Percentiles rank a stretch among this genome's conserved stretches.
phyloP scores from a whole-genome alignment of 2,888 invertebrate genomes.

The Tupiocoris notatus region DNA sequence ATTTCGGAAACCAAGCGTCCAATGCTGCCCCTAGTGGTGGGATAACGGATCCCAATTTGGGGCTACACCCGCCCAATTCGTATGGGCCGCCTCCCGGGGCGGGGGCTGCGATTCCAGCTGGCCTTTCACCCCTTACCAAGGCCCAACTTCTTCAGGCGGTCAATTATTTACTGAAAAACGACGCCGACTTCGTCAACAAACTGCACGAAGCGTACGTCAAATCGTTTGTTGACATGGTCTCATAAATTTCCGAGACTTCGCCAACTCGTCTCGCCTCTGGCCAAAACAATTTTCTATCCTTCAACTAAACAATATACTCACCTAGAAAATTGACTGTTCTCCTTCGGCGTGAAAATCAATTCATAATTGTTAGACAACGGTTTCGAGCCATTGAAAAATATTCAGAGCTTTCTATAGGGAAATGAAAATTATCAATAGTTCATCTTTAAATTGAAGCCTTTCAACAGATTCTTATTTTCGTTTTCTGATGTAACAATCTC shows the following conservation, averaged over 20 bases:
- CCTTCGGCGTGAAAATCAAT: too few species aligned
- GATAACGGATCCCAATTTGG: constrained; percentile 25
- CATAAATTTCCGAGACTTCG: constrained; percentile 52
- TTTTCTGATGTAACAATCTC: too few species aligned
- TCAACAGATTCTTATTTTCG: too few species aligned
- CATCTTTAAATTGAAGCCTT: too few species aligned
- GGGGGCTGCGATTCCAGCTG: constrained; percentile 52
- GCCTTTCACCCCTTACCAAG: constrained; percentile 72
- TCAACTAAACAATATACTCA: too few species aligned
- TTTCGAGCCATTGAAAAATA: too few species aligned
- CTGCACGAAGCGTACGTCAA: constrained; percentile 90
- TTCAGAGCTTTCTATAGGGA: too few species aligned
- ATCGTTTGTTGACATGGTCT: constrained; percentile 69
- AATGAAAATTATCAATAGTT: too few species aligned
- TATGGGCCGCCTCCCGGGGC: constrained; percentile 44
- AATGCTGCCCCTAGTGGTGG: neutral
- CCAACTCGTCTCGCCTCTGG: neutral
- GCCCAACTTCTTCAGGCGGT: constrained; percentile 88
- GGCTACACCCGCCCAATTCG: constrained; percentile 37
- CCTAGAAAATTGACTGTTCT: too few species aligned
- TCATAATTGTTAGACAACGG: too few species aligned
- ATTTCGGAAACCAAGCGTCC: constrained; percentile 6
- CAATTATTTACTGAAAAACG: constrained; percentile 80
- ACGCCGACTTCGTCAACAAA: constrained; percentile 82
- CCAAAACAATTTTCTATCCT: too few species aligned